phyloP scores from a whole-genome alignment of 2,888 invertebrate genomes.

The Polymixis flavicincta region DNA sequence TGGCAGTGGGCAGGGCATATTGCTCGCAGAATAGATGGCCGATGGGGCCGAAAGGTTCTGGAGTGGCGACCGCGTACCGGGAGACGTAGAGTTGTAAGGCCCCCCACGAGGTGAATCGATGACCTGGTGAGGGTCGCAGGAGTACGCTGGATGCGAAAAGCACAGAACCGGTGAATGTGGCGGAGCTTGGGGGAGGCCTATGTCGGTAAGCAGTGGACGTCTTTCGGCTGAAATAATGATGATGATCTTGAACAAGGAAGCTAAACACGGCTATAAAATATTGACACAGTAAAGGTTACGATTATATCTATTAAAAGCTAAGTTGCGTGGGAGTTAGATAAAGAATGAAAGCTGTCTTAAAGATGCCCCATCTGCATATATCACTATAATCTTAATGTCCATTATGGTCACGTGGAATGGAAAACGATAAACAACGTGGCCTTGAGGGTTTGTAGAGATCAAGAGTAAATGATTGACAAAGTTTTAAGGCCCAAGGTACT shows the following conservation, averaged over 20 bases:
- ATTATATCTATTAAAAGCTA: constrained; percentile 14
- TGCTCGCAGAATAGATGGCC: too few species aligned
- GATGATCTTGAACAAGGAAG: constrained; percentile 8
- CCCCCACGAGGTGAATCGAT: too few species aligned
- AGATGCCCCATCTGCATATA: constrained; percentile 23
- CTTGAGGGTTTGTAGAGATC: constrained; percentile 25
- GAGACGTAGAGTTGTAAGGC: too few species aligned
- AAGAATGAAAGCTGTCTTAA: constrained; percentile 17
- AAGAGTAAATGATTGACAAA: constrained; percentile 24
- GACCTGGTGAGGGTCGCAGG: too few species aligned
- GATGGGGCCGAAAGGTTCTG: too few species aligned
- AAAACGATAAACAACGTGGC: constrained; percentile 9
- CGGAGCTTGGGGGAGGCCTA: too few species aligned
- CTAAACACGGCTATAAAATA: constrained; percentile 9
- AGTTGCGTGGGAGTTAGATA: constrained; percentile 23
- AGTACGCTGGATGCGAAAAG: too few species aligned
- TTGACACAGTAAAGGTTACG: constrained; percentile 35
- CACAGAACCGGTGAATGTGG: too few species aligned
- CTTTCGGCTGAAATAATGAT: background rate
- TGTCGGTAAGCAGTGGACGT: background rate
- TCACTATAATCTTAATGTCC: background rate
- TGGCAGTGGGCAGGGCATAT: too few species aligned
- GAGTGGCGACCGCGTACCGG: too few species aligned
- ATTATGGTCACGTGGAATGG: constrained; percentile 1
- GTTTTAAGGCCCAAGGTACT: background rate